phyloP scores from a whole-genome alignment of 2,888 invertebrate genomes.

The Homarus gammarus region DNA sequence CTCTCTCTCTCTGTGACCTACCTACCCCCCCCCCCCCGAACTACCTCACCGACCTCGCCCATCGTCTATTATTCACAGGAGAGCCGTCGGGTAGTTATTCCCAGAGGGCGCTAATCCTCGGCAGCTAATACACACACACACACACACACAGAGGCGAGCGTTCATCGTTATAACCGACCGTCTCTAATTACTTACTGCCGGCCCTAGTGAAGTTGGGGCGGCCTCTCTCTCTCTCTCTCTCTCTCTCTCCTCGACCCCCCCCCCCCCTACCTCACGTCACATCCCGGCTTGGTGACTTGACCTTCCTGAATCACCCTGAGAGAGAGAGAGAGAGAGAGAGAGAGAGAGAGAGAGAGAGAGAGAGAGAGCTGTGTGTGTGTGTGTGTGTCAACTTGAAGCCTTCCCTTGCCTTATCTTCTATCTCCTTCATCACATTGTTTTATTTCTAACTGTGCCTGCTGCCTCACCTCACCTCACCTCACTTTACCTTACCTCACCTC shows the following conservation, averaged over 20 bases:
- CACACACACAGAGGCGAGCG: not conserved
- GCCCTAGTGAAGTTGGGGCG: too few relatives aligned
- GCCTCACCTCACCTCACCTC: too few relatives aligned
- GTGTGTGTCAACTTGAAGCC: not conserved
- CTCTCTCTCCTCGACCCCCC: too few relatives aligned
- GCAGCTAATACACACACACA: not conserved
- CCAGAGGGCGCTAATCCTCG: not conserved
- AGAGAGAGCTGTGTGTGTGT: conserved; percentile 10
- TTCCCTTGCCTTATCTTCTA: not conserved
- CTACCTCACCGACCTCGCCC: not conserved
- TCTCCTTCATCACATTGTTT: conserved; percentile 10
- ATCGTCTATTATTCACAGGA: not conserved
- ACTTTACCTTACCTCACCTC: not conserved
- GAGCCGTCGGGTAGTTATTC: not conserved
- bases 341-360: not conserved
- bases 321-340: too few relatives aligned
- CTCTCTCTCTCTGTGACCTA: too few relatives aligned
- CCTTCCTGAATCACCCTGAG: too few relatives aligned
- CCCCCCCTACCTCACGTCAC: too few relatives aligned
- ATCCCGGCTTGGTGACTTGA: too few relatives aligned
- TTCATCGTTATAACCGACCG: not conserved
- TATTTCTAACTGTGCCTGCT: not conserved
- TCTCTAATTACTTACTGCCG: too few relatives aligned
- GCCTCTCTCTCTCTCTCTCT: too few relatives aligned
- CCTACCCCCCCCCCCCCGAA: not conserved